Conservation (phyloP, 2,113 vertebrate genomes). For the Tautogolabrus adspersus region DNA sequence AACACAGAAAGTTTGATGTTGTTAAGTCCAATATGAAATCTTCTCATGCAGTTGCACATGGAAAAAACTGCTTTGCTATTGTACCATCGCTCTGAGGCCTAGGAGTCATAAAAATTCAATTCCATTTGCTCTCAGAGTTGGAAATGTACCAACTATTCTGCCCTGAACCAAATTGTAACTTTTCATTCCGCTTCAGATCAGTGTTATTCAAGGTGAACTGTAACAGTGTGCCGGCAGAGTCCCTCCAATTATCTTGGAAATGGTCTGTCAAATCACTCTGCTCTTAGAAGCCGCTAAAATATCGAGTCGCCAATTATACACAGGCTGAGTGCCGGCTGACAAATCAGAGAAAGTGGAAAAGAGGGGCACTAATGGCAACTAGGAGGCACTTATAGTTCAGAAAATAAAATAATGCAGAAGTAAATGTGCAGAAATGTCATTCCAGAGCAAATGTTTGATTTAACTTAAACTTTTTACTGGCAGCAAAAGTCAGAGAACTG, state of each 20-base stretch:
- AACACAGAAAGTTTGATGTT: conserved; percentile 10
- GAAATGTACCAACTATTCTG: conserved; percentile 32
- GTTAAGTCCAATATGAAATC: conserved; percentile 20
- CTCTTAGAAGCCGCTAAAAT: conserved; percentile 31
- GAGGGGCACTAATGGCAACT: conserved; percentile 26
- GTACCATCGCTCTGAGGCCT: conserved; percentile 11
- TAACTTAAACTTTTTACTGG: neutral
- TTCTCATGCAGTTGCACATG: conserved; percentile 11
- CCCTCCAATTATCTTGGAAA: conserved; percentile 53
- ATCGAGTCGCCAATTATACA: conserved; percentile 49
- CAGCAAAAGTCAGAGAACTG: conserved; percentile 6
- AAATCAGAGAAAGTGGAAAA: conserved; percentile 27
- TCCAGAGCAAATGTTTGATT: conserved; percentile 5
- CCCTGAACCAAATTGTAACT: conserved; percentile 20
- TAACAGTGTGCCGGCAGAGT: conserved; percentile 31
- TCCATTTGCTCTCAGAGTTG: conserved; percentile 10
- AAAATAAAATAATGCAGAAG: conserved; percentile 25
- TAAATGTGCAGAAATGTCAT: conserved; percentile 18
- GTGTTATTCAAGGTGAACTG: conserved; percentile 53
- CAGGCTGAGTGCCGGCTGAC: conserved; percentile 42
- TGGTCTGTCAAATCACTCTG: conserved; percentile 53
- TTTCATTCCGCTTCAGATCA: conserved; percentile 38
- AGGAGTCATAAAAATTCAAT: conserved; percentile 23
- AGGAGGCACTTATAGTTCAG: neutral
- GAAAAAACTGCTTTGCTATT: conserved; percentile 18